These are phyloP conservation scores for Lasioglossum zephyrum DNA, from an alignment of 2,888 invertebrate genomes.

Conservation along the genomic window DNA sequence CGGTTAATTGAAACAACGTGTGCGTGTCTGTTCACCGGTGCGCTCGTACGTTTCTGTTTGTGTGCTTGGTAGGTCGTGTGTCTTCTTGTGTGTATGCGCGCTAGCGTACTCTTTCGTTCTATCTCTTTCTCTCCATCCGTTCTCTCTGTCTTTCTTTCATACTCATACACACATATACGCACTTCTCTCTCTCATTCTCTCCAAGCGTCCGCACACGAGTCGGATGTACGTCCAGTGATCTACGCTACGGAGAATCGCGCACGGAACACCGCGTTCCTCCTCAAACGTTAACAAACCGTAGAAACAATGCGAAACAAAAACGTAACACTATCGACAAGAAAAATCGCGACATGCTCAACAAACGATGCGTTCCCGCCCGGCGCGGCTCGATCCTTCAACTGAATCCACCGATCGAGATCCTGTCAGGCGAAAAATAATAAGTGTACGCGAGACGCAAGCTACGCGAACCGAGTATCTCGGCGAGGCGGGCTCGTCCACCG, in stretches of 20 bases:
- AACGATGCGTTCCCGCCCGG: conserved; percentile 39
- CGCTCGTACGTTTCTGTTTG: background rate
- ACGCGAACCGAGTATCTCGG: conserved; percentile 14
- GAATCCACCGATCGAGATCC: background rate
- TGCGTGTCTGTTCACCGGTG: conserved; percentile 27
- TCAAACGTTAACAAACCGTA: conserved; percentile 77
- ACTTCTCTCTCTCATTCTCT: background rate
- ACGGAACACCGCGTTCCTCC: conserved; percentile 14
- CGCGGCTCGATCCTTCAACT: background rate
- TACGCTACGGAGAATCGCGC: background rate
- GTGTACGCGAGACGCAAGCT: conserved; percentile 32
- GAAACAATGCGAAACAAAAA: conserved; percentile 82
- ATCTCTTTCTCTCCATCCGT: background rate
- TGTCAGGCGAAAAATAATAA: conserved; percentile 51
- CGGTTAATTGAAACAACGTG: conserved; percentile 58
- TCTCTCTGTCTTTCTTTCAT: background rate
- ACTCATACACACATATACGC: no score
- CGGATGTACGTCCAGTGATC: conserved; percentile 4
- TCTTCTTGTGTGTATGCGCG: background rate
- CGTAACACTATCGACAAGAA: conserved; percentile 75
- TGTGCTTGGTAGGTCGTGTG: background rate
- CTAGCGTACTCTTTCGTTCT: background rate
- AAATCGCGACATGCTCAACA: conserved; percentile 75
- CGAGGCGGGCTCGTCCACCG: conserved; percentile 34
- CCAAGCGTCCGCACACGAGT: conserved; percentile 9